A percentile compares a stretch with the other conserved stretches of the same genome.
These are phyloP conservation scores for Zaprionus ornatus DNA, from an alignment of 1,140 invertebrate genomes.

Conservation along the genomic window DNA sequence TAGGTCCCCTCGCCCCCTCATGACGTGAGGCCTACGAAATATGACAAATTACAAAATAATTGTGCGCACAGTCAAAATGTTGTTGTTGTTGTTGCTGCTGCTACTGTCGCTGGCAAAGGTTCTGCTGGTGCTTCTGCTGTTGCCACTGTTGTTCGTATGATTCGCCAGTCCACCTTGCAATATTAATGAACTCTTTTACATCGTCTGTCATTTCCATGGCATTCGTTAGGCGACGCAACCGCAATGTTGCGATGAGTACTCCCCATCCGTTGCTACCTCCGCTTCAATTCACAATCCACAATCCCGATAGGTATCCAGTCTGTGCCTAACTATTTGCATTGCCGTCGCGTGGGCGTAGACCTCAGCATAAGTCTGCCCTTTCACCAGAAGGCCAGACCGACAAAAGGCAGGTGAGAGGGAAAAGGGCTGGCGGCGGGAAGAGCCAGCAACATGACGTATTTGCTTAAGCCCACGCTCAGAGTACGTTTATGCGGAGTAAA, in stretches of 20 bases:
- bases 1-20: conserved; percentile 20
- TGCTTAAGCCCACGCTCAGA: conserved; percentile 38
- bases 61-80: conserved; percentile 76
- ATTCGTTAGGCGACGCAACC: conserved; percentile 45
- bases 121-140: not conserved
- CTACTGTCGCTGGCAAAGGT: not conserved
- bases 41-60: conserved; percentile 81
- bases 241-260: conserved; percentile 21
- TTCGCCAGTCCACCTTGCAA: conserved; percentile 69
- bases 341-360: conserved; percentile 37
- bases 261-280: not conserved
- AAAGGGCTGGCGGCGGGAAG: not conserved
- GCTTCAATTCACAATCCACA: not conserved
- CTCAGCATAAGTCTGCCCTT: conserved; percentile 2
- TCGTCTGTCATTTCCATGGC: conserved; percentile 74
- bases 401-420: not conserved
- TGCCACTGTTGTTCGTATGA: conserved; percentile 14
- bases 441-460: conserved; percentile 34
- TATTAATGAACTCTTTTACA: conserved; percentile 81
- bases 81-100: conserved; percentile 26
- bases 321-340: conserved; percentile 48
- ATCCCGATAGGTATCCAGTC: conserved; percentile 25
- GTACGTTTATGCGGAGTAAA: conserved; percentile 39
- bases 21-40: conserved; percentile 61
- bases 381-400: not conserved